phyloP scores from a whole-genome alignment of 1,140 invertebrate genomes.

The Drosophila kanapiae region DNA sequence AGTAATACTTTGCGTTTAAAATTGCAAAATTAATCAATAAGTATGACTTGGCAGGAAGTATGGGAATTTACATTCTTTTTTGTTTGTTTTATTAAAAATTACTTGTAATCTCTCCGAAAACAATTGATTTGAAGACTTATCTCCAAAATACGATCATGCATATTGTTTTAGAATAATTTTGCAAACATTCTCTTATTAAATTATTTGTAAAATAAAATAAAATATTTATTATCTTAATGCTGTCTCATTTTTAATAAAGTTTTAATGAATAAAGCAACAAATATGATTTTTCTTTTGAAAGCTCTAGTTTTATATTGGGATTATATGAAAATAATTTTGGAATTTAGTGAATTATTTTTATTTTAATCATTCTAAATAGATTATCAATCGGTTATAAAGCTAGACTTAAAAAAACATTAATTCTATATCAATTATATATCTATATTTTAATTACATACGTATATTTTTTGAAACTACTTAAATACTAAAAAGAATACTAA shows the following conservation, averaged over 20 bases:
- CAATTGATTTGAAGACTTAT: not conserved
- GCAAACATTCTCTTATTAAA: too few relatives aligned
- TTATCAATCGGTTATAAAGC: too few relatives aligned
- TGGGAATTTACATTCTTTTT: not conserved
- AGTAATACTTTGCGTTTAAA: conserved; percentile 10
- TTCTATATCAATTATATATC: too few relatives aligned
- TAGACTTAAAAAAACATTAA: not conserved
- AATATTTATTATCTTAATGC: not conserved
- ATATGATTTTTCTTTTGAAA: too few relatives aligned
- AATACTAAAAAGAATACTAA: not conserved
- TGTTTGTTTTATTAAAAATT: not conserved
- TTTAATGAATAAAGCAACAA: not conserved
- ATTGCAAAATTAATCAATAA: not conserved
- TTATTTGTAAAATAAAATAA: not conserved
- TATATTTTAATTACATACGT: too few relatives aligned
- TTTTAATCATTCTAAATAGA: too few relatives aligned
- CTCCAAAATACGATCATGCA: not conserved
- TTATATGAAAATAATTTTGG: too few relatives aligned
- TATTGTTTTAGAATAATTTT: not conserved
- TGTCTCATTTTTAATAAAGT: not conserved
- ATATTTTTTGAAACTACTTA: too few relatives aligned
- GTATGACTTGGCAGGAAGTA: not conserved
- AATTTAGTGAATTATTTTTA: too few relatives aligned
- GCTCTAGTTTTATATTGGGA: too few relatives aligned
- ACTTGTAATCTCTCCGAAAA: not conserved